Percentiles rank a stretch among this genome's conserved stretches.
phyloP scores from a whole-genome alignment of 2,888 invertebrate genomes.

The Chrysolina americana region DNA sequence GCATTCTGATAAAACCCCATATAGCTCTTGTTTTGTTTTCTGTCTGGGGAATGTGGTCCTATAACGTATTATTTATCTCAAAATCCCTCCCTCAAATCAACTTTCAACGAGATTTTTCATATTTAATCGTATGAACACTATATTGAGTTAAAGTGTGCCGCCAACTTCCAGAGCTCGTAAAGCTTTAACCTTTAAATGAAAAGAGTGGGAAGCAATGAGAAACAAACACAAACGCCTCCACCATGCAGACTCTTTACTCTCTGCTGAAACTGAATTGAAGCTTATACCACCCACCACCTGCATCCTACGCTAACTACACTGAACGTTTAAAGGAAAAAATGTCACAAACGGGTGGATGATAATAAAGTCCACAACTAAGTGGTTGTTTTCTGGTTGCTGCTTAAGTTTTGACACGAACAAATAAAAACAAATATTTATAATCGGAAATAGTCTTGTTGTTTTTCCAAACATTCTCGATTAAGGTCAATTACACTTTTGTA shows the following conservation, averaged over 20 bases:
- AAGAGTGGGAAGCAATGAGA: not conserved
- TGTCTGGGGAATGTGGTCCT: too few relatives aligned
- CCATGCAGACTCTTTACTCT: not conserved
- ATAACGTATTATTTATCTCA: too few relatives aligned
- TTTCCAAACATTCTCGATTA: too few relatives aligned
- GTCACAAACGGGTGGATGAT: not conserved
- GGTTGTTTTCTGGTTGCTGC: too few relatives aligned
- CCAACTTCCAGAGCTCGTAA: not conserved
- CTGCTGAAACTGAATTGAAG: not conserved
- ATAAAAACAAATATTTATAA: too few relatives aligned
- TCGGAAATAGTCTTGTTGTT: too few relatives aligned
- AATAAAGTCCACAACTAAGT: not conserved
- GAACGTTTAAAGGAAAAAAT: not conserved
- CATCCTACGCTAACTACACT: not conserved
- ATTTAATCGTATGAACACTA: not conserved
- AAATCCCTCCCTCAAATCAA: too few relatives aligned
- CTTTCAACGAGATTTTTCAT: too few relatives aligned
- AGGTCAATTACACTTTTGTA: too few relatives aligned
- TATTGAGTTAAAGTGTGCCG: not conserved
- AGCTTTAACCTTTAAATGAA: not conserved
- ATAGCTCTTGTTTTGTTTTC: too few relatives aligned
- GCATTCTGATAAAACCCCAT: too few relatives aligned
- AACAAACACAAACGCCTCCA: conserved; percentile 9
- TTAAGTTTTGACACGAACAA: too few relatives aligned
- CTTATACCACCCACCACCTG: not conserved